These are phyloP conservation scores for Carassius auratus DNA, from an alignment of 2,113 vertebrate species.

Conservation along the genomic window DNA sequence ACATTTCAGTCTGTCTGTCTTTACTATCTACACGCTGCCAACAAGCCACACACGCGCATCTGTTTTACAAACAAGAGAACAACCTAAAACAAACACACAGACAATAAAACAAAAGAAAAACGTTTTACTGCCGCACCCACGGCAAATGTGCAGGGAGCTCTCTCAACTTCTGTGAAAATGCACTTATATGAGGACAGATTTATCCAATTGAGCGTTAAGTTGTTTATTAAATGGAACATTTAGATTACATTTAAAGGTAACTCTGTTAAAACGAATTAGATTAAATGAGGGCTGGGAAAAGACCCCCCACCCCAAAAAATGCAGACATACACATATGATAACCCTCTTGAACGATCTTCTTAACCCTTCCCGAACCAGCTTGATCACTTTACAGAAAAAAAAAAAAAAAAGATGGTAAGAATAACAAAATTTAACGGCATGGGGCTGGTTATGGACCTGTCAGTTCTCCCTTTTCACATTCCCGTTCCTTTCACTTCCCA, in stretches of 20 bases:
- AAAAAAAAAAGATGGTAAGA: conserved; percentile 43
- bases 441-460: conserved; percentile 30
- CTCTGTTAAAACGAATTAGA: conserved; percentile 25
- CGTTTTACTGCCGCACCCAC: neutral
- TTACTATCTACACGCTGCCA: conserved; percentile 40
- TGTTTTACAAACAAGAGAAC: conserved; percentile 30
- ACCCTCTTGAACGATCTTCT: neutral
- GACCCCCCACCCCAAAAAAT: neutral
- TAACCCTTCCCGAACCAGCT: neutral
- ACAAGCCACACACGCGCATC: conserved; percentile 7
- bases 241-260: neutral
- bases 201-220: neutral
- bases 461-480: conserved; percentile 21
- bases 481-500: conserved; percentile 25
- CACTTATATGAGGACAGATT: neutral
- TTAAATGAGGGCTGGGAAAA: neutral
- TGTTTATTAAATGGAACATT: neutral
- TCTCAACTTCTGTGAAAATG: neutral
- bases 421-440: conserved; percentile 29
- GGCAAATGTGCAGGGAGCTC: conserved; percentile 9
- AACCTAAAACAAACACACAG: neutral
- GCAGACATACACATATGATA: neutral
- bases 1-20: conserved; percentile 27
- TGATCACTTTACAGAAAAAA: neutral
- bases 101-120: neutral